Conservation (phyloP, 2,797 vertebrate genomes). For the Sebastes diploproa region DNA sequence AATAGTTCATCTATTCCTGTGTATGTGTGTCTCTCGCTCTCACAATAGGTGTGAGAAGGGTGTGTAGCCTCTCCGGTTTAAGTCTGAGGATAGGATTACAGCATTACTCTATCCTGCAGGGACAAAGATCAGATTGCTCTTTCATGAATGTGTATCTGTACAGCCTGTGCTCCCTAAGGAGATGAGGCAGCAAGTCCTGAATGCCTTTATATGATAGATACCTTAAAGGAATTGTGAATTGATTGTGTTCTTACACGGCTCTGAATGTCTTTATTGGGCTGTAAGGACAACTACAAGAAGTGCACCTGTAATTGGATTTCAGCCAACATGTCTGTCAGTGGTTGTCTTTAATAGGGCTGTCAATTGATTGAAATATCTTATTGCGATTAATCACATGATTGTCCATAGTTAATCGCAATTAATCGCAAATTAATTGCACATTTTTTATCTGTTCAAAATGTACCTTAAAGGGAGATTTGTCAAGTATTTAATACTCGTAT, state of each 20-base stretch:
- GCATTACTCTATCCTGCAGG: constrained; percentile 57
- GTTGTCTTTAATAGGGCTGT: background rate
- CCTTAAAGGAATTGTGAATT: background rate
- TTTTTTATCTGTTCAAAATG: too few relatives aligned
- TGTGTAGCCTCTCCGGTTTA: constrained; percentile 62
- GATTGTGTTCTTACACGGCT: background rate
- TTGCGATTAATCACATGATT: too few relatives aligned
- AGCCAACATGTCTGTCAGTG: background rate
- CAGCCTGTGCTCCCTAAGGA: constrained; percentile 30
- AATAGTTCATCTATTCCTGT: background rate
- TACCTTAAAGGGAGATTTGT: too few relatives aligned
- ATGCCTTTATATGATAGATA: constrained; percentile 7
- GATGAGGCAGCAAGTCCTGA: constrained; percentile 19
- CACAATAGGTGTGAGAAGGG: constrained; percentile 57
- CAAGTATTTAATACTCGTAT: too few relatives aligned
- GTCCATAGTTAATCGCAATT: too few relatives aligned
- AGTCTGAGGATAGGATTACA: constrained; percentile 70
- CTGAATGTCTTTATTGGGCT: background rate
- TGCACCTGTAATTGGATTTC: background rate
- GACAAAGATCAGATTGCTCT: constrained; percentile 77
- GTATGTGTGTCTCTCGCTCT: background rate
- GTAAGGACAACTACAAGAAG: background rate
- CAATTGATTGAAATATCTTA: background rate
- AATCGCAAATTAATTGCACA: too few relatives aligned
- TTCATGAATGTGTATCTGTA: constrained; percentile 44